phyloP scores from a whole-genome alignment of 2,113 vertebrate genomes.

The Etheostoma cragini region DNA sequence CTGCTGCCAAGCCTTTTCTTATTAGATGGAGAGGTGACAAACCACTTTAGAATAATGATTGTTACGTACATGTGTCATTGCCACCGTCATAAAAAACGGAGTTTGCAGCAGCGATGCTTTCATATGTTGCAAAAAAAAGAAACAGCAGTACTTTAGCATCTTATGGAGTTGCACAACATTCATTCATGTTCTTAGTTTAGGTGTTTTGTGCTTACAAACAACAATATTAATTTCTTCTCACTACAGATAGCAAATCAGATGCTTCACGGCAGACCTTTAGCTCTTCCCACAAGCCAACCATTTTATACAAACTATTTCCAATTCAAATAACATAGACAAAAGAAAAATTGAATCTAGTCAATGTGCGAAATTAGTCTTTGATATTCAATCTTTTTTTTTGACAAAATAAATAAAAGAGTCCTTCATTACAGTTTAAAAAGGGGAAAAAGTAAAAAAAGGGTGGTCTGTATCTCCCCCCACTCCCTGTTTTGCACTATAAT shows the following conservation, averaged over 20 bases:
- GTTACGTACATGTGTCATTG: background rate
- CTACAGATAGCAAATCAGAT: slow-evolving; percentile 98
- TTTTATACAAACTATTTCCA: slow-evolving; percentile 82
- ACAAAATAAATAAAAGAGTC: slow-evolving; percentile 86
- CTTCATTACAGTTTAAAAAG: slow-evolving; percentile 93
- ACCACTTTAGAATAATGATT: background rate
- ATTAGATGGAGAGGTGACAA: background rate
- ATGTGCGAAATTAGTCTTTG: slow-evolving; percentile 82
- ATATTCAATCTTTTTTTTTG: slow-evolving; percentile 81
- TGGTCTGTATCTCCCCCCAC: slow-evolving; percentile 71
- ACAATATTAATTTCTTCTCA: slow-evolving; percentile 87
- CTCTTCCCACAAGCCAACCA: slow-evolving; percentile 70
- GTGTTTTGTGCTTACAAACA: slow-evolving; percentile 7
- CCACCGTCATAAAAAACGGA: slow-evolving; percentile 1
- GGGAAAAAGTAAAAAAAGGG: slow-evolving; percentile 81
- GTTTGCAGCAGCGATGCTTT: background rate
- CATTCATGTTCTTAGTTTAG: background rate
- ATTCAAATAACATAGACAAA: slow-evolving; percentile 86
- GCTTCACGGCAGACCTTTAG: slow-evolving; percentile 91
- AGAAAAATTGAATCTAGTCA: slow-evolving; percentile 85
- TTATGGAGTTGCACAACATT: background rate
- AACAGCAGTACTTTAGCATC: background rate
- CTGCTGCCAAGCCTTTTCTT: background rate
- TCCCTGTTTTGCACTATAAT: slow-evolving; percentile 58
- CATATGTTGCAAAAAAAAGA: background rate